Base-by-base conservation (phyloP, 2,797 vertebrate genomes). In the Fundulus diaphanus region DNA sequence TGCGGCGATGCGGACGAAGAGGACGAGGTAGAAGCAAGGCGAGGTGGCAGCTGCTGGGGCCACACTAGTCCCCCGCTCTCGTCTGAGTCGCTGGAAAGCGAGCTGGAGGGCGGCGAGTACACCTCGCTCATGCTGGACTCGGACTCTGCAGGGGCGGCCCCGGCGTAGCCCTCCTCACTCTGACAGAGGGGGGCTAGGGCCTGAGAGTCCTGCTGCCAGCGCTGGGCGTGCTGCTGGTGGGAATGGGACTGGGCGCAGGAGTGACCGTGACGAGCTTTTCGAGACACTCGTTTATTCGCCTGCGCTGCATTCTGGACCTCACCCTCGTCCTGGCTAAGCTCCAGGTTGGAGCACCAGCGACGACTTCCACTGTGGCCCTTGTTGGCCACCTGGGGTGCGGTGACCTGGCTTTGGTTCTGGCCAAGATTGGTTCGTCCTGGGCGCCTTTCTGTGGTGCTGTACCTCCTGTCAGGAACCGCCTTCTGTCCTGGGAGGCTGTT, bases 21-120 rank as follows among this genome's bases (percentile, higher is more conserved):
- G 18, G 94, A 93, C 24, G 95, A 93, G 73, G 92, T 92, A n/a
- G 92, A 89, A 24, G 94, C 94, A 0, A 96, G 91, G 42, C 95
- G 95, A 0, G 97, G 96, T 0, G 96, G 96, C 35, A 97, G 92
- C 89, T 97, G 96, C 87, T 97, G 96, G 0, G 97, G 97, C 97
- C 97, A 98, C 73, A 98, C 97, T 18, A 97, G 92, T 2, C 96
- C 97, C 0, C 96, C 96, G 6, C 96, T 96, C 88, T 96, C 97
- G 8, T 98, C 97, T 0, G 97, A 97, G 84, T 97, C 96, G 49
- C 97, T 98, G 91, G 96, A 96, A 7, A 95, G 88, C 0, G 96
- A 97, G 87, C 96, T 96, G 85, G 96, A 96, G 57, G 92, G 94
- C 0, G 96, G 96, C 0, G 97, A 97, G 63, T 97, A 96, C 37